Evolutionary conservation across 2,888 invertebrate genomes (phyloP).

Genomic region (Muschampia plurimacula): DNA sequence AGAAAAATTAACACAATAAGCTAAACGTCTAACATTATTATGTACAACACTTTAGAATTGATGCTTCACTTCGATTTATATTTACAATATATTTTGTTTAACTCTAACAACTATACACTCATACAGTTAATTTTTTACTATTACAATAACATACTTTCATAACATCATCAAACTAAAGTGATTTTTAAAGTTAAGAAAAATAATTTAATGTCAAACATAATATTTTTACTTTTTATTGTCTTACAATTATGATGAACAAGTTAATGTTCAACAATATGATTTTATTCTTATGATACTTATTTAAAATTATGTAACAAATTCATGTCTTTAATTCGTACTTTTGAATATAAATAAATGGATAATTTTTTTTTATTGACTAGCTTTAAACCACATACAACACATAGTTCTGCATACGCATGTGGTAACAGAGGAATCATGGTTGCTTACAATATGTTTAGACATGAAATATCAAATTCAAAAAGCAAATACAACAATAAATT

Average conservation of each 20-base stretch:
- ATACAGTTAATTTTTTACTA: not conserved
- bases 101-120: conserved; percentile 19
- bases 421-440: too few relatives aligned
- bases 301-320: not conserved
- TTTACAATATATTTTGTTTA: conserved; percentile 58
- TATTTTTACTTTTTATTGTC: conserved; percentile 62
- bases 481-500: too few relatives aligned
- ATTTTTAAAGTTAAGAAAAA: not conserved
- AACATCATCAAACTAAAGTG: conserved; percentile 8
- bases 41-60: conserved; percentile 82
- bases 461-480: too few relatives aligned
- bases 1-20: conserved; percentile 50
- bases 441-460: too few relatives aligned
- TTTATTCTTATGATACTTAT: conserved; percentile 2
- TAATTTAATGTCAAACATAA: conserved; percentile 37
- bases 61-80: conserved; percentile 75
- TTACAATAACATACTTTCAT: conserved; percentile 16
- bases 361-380: not conserved
- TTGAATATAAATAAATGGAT: not conserved
- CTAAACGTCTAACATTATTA: conserved; percentile 59
- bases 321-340: not conserved
- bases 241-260: conserved; percentile 57
- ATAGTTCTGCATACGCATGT: too few relatives aligned
- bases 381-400: too few relatives aligned
- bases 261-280: conserved; percentile 51